phyloP scores from a whole-genome alignment of 2,888 invertebrate species.

The Schrankia costaestrigalis region DNA sequence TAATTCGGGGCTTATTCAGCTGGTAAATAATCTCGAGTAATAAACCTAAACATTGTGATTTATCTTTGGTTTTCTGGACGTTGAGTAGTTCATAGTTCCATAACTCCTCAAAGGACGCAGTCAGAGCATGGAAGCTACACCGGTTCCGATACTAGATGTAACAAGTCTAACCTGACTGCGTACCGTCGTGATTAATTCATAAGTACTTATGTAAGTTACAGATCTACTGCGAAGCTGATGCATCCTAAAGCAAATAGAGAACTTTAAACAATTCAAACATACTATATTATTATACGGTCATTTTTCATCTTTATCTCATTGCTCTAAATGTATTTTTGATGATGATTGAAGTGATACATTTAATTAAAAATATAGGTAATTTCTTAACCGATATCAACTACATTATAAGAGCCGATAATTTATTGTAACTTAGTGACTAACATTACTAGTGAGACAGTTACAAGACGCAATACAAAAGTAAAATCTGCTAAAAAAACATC shows the following conservation, averaged over 20 bases:
- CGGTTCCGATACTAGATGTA: slow-evolving; percentile 22
- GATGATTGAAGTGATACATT: slow-evolving; percentile 28
- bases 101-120: slow-evolving; percentile 62
- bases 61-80: slow-evolving; percentile 74
- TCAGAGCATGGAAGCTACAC: slow-evolving; percentile 22
- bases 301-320: slow-evolving; percentile 22
- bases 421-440: slow-evolving; percentile 60
- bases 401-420: slow-evolving; percentile 49
- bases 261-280: slow-evolving; percentile 55
- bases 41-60: slow-evolving; percentile 72
- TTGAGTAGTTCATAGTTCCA: slow-evolving; percentile 65
- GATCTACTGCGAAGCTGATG: slow-evolving; percentile 76
- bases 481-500: slow-evolving; percentile 66
- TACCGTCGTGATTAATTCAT: slow-evolving; percentile 60
- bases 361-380: slow-evolving; percentile 35
- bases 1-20: slow-evolving; percentile 62
- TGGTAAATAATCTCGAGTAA: slow-evolving; percentile 66
- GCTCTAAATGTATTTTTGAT: too few relatives aligned
- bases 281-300: slow-evolving; percentile 26
- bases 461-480: slow-evolving; percentile 52
- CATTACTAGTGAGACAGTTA: slow-evolving; percentile 56
- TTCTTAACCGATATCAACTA: slow-evolving; percentile 41
- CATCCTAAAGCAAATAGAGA: slow-evolving; percentile 73
- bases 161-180: slow-evolving; percentile 38
- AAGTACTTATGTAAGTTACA: slow-evolving; percentile 79